Base-by-base conservation (phyloP, 2,797 vertebrate genomes). In the Geotrypetes seraphini region DNA sequence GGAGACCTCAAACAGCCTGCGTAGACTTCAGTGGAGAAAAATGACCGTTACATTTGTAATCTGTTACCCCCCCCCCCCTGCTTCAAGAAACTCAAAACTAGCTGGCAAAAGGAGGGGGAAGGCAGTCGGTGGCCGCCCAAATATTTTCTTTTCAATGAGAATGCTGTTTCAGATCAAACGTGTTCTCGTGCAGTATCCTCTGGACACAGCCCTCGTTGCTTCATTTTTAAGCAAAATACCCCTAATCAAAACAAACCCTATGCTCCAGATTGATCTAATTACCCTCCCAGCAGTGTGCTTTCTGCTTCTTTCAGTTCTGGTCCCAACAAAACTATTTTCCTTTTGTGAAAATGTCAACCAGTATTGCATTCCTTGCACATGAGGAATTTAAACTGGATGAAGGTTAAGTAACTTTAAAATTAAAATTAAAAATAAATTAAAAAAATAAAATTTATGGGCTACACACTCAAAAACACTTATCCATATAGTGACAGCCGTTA, bases 11-110 rank as follows among this genome's bases (percentile, higher is more conserved):
- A 22, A 4, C 33, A 40, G 47, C 45, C 50, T 63, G 56, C 57
- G 58, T 55, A 51, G 39, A 63, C 68, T 69, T 57, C 59, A 68
- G 64, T 57, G 55, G n/a, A n/a, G n/a, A n/a, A n/a, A n/a, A n/a
- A n/a, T n/a, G n/a, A n/a, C 44, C 53, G 56, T 57, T 58, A 56
- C 67, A 66, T 73, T 69, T 69, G 65, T 63, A 65, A 71, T 33
- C 50, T 42, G 65, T 73, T 65, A 66, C 58, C 45, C 16, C 50
- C 31, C 19, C 58, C 45, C 16, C 50, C 31, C 19, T 1, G 33
- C 56, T 69, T 53, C 53, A 49, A 60, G 63, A 71, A 73, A 66
- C 52, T 39, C 52, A 50, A 53, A 57, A 56, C 54, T 36, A 3
- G 21, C 46, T 56, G 64, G 62, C 25, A 12, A n/a, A n/a, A 24